phyloP scores from a whole-genome alignment of 2,113 vertebrate genomes.

The Sinocyclocheilus maitianheensis region DNA sequence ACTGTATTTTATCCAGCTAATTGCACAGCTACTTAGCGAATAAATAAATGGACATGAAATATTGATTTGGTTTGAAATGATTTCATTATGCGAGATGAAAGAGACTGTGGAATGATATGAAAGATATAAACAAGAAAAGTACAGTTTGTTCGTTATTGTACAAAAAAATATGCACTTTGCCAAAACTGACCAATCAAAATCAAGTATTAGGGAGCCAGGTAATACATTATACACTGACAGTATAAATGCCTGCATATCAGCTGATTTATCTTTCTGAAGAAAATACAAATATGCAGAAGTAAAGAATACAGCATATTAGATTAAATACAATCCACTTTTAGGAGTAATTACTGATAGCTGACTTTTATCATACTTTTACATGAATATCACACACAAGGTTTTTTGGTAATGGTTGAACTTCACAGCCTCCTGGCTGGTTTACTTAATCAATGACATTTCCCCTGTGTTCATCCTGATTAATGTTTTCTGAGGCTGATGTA shows the following conservation, averaged over 20 bases:
- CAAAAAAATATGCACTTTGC: background rate
- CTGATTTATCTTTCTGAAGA: background rate
- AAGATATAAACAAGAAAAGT: background rate
- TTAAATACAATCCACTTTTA: background rate
- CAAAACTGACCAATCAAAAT: background rate
- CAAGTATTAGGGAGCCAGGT: background rate
- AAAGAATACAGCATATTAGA: background rate
- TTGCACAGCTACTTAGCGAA: conserved; percentile 9
- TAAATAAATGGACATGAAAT: background rate
- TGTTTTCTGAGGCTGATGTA: conserved; percentile 57
- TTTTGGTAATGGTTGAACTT: conserved; percentile 28
- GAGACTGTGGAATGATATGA: background rate
- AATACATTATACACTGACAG: background rate
- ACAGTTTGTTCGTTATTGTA: background rate
- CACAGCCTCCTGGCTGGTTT: conserved; percentile 59
- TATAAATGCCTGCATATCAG: background rate
- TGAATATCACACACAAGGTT: conserved; percentile 34
- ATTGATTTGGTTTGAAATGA: background rate
- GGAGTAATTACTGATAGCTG: background rate
- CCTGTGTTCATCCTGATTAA: conserved; percentile 63
- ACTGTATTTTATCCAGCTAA: conserved; percentile 5
- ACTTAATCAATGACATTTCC: conserved; percentile 65
- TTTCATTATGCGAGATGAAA: background rate
- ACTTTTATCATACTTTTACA: background rate
- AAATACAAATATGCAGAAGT: background rate